Conservation (phyloP, 1,140 invertebrate species). For the Condylostylus longicornis region DNA sequence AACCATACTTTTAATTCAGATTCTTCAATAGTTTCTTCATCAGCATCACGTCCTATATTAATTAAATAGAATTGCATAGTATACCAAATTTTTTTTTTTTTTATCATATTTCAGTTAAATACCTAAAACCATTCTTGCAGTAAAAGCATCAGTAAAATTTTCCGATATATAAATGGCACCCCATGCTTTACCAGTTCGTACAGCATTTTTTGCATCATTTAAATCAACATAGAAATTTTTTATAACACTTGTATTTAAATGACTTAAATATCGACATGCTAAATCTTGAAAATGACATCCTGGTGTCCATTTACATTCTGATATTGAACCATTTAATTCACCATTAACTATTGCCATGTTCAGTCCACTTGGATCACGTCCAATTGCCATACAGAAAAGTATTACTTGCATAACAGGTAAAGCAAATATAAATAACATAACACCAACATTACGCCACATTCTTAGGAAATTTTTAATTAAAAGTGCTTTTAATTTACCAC, state of each 20-base stretch:
- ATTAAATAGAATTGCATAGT: slow-evolving; percentile 9
- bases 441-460: slow-evolving; percentile 83
- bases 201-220: slow-evolving; percentile 51
- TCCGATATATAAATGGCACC: slow-evolving; percentile 69
- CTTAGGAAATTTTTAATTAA: slow-evolving; percentile 84
- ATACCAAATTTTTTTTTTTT: neutral
- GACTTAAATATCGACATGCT: slow-evolving; percentile 59
- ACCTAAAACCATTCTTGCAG: slow-evolving; percentile 51
- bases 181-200: slow-evolving; percentile 64
- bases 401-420: slow-evolving; percentile 88
- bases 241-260: slow-evolving; percentile 48
- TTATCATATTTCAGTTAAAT: no score
- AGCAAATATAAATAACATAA: slow-evolving; percentile 83
- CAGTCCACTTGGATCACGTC: slow-evolving; percentile 72
- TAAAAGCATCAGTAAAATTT: slow-evolving; percentile 71
- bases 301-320: slow-evolving; percentile 34
- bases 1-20: slow-evolving; percentile 72
- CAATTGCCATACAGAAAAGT: slow-evolving; percentile 87
- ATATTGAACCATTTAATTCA: slow-evolving; percentile 49
- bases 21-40: slow-evolving; percentile 61
- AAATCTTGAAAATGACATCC: slow-evolving; percentile 54
- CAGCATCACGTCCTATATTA: slow-evolving; percentile 42
- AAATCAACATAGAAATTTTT: slow-evolving; percentile 53
- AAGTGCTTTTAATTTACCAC: slow-evolving; percentile 59
- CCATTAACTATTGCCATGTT: slow-evolving; percentile 73